Evolutionary conservation across 2,888 invertebrate genomes (phyloP).

Genomic region (Eupithecia vulgata): DNA sequence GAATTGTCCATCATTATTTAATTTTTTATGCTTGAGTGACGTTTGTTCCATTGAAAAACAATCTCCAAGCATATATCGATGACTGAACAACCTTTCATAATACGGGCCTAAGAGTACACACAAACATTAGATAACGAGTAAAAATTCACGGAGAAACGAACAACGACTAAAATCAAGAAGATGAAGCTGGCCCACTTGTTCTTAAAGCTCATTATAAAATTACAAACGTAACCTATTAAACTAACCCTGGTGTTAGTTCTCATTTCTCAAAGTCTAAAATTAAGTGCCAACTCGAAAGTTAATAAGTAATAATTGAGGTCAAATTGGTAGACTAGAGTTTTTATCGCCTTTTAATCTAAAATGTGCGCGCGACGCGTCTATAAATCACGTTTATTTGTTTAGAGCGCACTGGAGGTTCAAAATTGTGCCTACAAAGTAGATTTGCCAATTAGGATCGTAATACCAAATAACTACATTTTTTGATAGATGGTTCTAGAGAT

Average conservation of each 20-base stretch:
- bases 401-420: slow-evolving; percentile 35
- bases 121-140: no score
- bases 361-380: slow-evolving; percentile 30
- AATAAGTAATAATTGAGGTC: slow-evolving; percentile 38
- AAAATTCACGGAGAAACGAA: no score
- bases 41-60: no score
- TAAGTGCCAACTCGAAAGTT: slow-evolving; percentile 30
- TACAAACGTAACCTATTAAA: slow-evolving; percentile 21
- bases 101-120: no score
- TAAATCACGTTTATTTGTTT: slow-evolving; percentile 63
- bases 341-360: slow-evolving; percentile 39
- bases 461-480: neutral
- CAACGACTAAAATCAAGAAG: neutral
- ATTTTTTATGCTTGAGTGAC: no score
- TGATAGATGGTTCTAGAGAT: neutral
- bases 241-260: slow-evolving; percentile 23
- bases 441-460: neutral
- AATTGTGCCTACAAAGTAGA: neutral
- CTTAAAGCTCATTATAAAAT: slow-evolving; percentile 24
- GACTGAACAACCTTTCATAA: no score
- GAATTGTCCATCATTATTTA: no score
- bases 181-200: slow-evolving; percentile 25
- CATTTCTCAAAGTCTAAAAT: slow-evolving; percentile 26
- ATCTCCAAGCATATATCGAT: no score
- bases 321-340: slow-evolving; percentile 22